Conservation (phyloP, 2,113 vertebrate genomes). For the Tauraco erythrolophus region DNA sequence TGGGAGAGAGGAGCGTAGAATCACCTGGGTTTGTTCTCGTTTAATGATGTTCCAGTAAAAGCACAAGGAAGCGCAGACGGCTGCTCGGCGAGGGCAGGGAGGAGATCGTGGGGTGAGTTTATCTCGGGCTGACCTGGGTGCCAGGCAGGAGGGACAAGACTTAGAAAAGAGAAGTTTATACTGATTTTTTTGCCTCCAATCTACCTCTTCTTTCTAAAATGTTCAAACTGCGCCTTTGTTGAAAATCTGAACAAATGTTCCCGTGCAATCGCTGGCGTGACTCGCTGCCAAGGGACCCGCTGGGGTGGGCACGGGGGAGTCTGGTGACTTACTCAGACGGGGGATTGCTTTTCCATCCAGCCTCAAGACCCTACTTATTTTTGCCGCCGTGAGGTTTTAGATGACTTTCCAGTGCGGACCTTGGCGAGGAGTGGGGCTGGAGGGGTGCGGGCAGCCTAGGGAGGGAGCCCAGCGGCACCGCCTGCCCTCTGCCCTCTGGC, state of each 20-base stretch:
- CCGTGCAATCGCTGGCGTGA: not conserved
- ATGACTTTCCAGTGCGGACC: not conserved
- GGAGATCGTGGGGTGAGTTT: not conserved
- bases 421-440: rapidly evolving
- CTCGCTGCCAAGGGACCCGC: rapidly evolving
- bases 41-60: not conserved
- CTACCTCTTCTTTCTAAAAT: not conserved
- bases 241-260: not conserved
- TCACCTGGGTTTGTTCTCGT: not conserved
- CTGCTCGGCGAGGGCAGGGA: not conserved
- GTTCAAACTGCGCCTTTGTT: not conserved
- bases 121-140: not conserved
- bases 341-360: not conserved
- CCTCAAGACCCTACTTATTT: not conserved
- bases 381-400: not conserved
- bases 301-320: not conserved
- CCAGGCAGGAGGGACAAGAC: not conserved
- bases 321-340: rapidly evolving
- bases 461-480: not conserved
- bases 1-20: not conserved
- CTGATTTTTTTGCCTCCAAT: not conserved
- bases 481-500: not conserved
- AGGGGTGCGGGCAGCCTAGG: rapidly evolving
- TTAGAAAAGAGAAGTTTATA: not conserved
- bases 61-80: rapidly evolving